Evolutionary conservation across 2,113 vertebrate genomes (phyloP).

Genomic region (Takifugu bimaculatus): DNA sequence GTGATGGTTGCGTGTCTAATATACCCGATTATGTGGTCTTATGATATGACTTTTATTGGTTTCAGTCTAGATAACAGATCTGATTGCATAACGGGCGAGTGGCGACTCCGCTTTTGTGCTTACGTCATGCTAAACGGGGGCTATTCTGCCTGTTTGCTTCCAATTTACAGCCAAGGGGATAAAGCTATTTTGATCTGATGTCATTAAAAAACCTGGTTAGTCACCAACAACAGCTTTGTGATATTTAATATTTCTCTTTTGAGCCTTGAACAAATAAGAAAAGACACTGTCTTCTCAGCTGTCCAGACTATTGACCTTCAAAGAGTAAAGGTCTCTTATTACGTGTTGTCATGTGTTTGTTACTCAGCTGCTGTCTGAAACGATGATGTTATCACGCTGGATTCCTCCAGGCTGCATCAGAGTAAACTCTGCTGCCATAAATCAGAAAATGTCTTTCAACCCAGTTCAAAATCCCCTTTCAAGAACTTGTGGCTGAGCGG

Average conservation of each 20-base stretch:
- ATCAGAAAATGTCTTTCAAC: too few relatives aligned
- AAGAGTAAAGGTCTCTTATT: neutral
- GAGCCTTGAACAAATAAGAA: neutral
- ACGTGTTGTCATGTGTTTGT: neutral
- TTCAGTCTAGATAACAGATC: conserved; percentile 33
- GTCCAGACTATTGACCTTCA: neutral
- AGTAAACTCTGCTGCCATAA: too few relatives aligned
- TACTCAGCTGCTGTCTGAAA: neutral
- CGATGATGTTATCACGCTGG: conserved; percentile 1
- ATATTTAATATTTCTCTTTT: conserved; percentile 2
- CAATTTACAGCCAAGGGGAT: conserved; percentile 33
- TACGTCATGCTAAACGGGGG: conserved; percentile 12
- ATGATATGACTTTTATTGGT: conserved; percentile 6
- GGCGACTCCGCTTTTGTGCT: conserved; percentile 16
- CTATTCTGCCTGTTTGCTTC: conserved; percentile 12
- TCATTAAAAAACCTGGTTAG: conserved; percentile 24
- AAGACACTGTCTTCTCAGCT: neutral
- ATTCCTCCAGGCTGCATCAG: neutral
- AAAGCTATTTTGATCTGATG: conserved; percentile 6
- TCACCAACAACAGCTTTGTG: conserved; percentile 3
- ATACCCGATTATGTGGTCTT: conserved; percentile 1
- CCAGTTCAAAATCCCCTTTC: neutral
- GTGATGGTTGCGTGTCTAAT: neutral
- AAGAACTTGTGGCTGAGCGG: too few relatives aligned
- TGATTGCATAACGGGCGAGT: conserved; percentile 13